phyloP scores from a whole-genome alignment of 2,797 vertebrate genomes.

The Xiphophorus birchmanni region DNA sequence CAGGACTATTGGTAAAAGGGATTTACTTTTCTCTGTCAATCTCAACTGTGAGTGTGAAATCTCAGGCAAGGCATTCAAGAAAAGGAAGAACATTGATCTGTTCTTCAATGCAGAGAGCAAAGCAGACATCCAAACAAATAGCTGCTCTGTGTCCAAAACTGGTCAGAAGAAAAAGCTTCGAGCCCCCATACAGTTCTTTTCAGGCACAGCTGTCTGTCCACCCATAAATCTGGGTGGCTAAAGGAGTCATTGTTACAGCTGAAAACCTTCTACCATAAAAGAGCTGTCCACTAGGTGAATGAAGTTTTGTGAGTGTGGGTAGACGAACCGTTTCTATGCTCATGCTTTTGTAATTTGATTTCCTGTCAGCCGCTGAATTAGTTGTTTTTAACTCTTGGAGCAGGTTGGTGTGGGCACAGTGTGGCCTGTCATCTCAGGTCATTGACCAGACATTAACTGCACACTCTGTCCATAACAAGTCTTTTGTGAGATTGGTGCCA shows the following conservation, averaged over 20 bases:
- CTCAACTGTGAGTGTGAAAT: constrained; percentile 40
- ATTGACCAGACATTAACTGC: neutral
- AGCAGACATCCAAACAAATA: constrained; percentile 47
- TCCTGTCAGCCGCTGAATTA: neutral
- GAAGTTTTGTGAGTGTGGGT: constrained; percentile 4
- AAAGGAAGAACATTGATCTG: constrained; percentile 45
- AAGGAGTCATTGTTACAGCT: constrained; percentile 27
- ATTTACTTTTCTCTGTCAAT: constrained; percentile 35
- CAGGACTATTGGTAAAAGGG: constrained; percentile 8
- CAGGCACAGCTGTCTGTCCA: constrained; percentile 38
- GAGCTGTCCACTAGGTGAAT: constrained; percentile 8
- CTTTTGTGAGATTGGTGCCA: neutral
- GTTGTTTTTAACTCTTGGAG: neutral
- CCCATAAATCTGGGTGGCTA: constrained; percentile 35
- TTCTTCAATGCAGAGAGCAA: constrained; percentile 49
- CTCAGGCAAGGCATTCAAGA: constrained; percentile 26
- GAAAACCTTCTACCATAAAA: constrained; percentile 37
- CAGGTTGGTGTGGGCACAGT: neutral
- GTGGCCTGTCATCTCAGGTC: constrained; percentile 11
- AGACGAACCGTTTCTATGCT: neutral
- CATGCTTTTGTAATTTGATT: constrained; percentile 9
- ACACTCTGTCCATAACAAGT: neutral
- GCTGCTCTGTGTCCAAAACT: constrained; percentile 45
- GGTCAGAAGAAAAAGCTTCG: constrained; percentile 39
- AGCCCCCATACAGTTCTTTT: constrained; percentile 61